These are phyloP conservation scores for Aramus guarauna DNA, from an alignment of 2,113 vertebrate genomes.

Conservation along the genomic window DNA sequence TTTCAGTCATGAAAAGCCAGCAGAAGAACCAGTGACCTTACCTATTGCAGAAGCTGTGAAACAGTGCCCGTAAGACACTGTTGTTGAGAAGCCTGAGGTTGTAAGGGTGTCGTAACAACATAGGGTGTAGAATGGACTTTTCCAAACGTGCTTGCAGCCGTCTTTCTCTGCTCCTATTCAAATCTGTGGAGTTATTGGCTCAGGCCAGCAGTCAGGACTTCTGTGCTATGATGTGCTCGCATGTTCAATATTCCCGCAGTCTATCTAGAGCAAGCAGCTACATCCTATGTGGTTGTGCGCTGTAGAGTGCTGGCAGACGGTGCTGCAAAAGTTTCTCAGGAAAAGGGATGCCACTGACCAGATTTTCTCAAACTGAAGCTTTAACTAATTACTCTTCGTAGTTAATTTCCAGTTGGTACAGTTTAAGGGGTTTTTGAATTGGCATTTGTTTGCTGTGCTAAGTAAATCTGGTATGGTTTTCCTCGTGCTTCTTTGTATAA, in stretches of 20 bases:
- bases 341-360: neutral
- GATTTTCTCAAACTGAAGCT: neutral
- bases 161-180: neutral
- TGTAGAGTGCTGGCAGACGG: neutral
- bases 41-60: neutral
- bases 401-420: neutral
- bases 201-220: neutral
- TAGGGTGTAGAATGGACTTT: neutral
- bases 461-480: constrained; percentile 21
- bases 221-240: neutral
- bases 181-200: neutral
- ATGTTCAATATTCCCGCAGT: neutral
- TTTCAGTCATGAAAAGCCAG: neutral
- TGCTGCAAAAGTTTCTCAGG: neutral
- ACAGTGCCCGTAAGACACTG: neutral
- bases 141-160: neutral
- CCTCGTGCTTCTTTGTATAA: neutral
- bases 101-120: neutral
- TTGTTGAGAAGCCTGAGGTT: neutral
- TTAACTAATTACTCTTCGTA: neutral
- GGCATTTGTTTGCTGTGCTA: constrained; percentile 17
- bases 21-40: neutral
- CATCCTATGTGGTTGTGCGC: rapidly evolving
- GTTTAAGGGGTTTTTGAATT: constrained; percentile 4
- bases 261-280: neutral